These are phyloP conservation scores for Oreochromis spilurus DNA, from an alignment of 2,113 vertebrate species.

Conservation along the genomic window DNA sequence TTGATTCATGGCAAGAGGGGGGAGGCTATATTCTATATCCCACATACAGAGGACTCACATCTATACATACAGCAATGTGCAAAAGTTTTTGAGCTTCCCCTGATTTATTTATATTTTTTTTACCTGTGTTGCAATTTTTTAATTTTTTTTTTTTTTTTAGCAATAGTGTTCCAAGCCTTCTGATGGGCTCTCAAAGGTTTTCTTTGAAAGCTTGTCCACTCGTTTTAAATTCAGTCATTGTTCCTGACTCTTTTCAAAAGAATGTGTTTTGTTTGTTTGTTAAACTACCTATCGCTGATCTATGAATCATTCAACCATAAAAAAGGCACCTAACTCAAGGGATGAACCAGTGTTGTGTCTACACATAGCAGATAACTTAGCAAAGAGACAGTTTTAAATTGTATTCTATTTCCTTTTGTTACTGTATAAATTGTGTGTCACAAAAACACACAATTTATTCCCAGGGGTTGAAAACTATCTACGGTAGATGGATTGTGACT, in stretches of 20 bases:
- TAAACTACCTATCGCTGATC: neutral
- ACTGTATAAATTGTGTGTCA: neutral
- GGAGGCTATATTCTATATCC: neutral
- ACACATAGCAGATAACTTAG: neutral
- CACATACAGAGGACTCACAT: neutral
- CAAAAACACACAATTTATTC: neutral
- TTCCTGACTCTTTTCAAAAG: neutral
- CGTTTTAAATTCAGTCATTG: neutral
- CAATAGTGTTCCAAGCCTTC: neutral
- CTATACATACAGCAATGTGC: neutral
- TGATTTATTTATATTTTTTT: neutral
- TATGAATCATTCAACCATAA: neutral
- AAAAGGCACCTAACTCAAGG: neutral
- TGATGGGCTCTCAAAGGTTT: neutral
- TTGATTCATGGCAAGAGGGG: neutral
- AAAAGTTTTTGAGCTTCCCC: neutral
- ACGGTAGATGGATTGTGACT: neutral
- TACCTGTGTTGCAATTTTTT: neutral
- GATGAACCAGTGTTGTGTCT: neutral
- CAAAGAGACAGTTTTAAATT: neutral
- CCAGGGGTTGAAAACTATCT: neutral
- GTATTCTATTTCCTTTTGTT: neutral
- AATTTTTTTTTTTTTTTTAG: neutral
- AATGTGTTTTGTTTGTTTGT: neutral
- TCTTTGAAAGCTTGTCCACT: neutral